Base-by-base conservation (phyloP, 2,797 vertebrate genomes). In the Carapus acus region DNA sequence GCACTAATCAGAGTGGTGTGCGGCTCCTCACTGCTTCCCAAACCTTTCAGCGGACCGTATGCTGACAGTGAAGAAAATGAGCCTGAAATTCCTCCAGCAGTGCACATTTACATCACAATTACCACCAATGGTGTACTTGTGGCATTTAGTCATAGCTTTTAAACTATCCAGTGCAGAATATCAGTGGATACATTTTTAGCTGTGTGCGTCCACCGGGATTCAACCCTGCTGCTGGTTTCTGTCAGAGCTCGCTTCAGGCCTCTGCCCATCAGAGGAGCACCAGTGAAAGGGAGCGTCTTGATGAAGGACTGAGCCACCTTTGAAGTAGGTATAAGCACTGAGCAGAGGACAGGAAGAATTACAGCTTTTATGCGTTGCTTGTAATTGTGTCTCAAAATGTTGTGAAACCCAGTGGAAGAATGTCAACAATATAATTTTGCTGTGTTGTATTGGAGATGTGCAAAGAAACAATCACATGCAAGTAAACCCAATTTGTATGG, bases 1-100 rank as follows among this genome's bases (percentile, higher is more conserved):
- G 58, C 51, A 58, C 49, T 63, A 55, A 53, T 43, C 50, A 69
- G 62, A 73, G 68, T 62, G 50, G 53, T 34, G 41, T 66, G 63
- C 31, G 64, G 63, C 55, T 56, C 49, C 52, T 47, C 43, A 22
- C 54, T 33, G 50, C 54, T 65, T n/a, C 45, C 22, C 46, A 17
- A 24, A 20, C 58, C 57, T 67, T 59, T 54, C 44, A 33, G 60
- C 57, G 48, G 45, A 42, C 52, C 40, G 54, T 43, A 20, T 20
- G 1, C 36, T 56, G 65, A 71, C 72, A 51, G 36, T 21, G 13
- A 46, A 67, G 69, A 71, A 71, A 55, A 66, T 48, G 54, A 62
- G 43, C 12, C 54, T 3, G 46, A 50, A 17, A 36, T 44, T 36
- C 37, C 43, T 59, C 53, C 60, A 61, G 59, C 57, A 40, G 46